Conservation (phyloP, 2,797 vertebrate species). For the Microctenopoma steveboyesi region DNA sequence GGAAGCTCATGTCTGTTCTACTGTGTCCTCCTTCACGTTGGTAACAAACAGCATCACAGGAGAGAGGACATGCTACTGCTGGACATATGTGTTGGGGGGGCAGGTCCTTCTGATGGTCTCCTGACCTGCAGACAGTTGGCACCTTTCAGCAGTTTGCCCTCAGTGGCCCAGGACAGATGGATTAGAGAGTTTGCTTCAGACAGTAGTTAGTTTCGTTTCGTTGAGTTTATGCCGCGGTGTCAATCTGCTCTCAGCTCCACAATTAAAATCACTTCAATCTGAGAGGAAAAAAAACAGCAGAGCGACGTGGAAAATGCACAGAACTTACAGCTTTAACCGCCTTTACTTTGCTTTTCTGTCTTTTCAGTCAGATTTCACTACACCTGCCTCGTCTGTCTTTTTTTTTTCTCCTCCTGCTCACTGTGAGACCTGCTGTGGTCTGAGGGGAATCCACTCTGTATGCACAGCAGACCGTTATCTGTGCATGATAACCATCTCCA, state of each 20-base stretch:
- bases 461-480: conserved; percentile 2
- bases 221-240: no score
- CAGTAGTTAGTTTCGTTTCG: conserved; percentile 3
- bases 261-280: neutral
- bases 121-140: conserved; percentile 1
- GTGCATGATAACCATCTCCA: conserved; percentile 3
- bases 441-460: neutral
- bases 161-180: neutral
- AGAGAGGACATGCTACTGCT: neutral
- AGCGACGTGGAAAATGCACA: no score
- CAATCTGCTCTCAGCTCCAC: neutral
- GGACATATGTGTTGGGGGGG: no score
- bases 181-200: conserved; percentile 4
- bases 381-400: neutral
- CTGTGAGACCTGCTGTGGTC: neutral
- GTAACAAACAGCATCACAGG: neutral
- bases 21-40: neutral
- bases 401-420: neutral
- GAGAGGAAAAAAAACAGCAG: no score
- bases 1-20: neutral
- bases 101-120: neutral
- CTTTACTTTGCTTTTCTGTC: neutral
- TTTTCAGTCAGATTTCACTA: neutral
- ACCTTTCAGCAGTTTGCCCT: conserved; percentile 15
- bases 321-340: no score